Evolutionary conservation across 2,113 vertebrate species (phyloP), one percentile per base, ranked within the genome.

Genomic region (Syngnathoides biaculeatus): DNA sequence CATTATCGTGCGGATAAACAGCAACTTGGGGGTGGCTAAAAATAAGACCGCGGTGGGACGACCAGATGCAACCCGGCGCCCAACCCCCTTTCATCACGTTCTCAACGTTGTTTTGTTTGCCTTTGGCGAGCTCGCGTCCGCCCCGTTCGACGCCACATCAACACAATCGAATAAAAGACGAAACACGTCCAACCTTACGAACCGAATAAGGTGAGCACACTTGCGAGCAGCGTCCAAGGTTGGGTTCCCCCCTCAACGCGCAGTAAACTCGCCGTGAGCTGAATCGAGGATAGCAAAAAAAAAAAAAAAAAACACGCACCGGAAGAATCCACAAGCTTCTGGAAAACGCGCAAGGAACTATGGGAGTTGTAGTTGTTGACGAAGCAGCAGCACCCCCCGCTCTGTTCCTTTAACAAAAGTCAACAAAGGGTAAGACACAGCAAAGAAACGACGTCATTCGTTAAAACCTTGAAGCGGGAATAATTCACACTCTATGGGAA

Each of bases 351-450:
- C 47, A 52, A 30, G 9, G 83, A 0, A 73, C 79, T 72, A 0
- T 86, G 89, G 89, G 89, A 77, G 24, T 58, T 80, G 86, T 71
- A 84, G 83, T 90, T 64, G 3, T 15, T 20, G 13, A 10, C 19
- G 17, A n/a, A 57, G 27, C 30, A 35, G 30, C 30, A 35, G 30
- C 30, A 15, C 19, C 45, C 19, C 19, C 14, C 12, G 4, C 45
- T 48, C 5, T 48, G 3, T 35, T 35, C 6, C 6, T 35, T 35
- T 35, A 1, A 35, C 6, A 35, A 35, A 3, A 35, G 6, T 35
- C 30, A 35, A 35, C 30, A 35, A 35, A 3, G 30, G 30, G 30
- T 35, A 35, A 22, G 20, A 53, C 26, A 3, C 8, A 11, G 20
- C 20, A 10, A 8, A 22, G 7, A 9, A 52, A n/a, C 3, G 12